Conservation (phyloP, 2,888 invertebrate genomes). For the Exephanes ischioxanthus region DNA sequence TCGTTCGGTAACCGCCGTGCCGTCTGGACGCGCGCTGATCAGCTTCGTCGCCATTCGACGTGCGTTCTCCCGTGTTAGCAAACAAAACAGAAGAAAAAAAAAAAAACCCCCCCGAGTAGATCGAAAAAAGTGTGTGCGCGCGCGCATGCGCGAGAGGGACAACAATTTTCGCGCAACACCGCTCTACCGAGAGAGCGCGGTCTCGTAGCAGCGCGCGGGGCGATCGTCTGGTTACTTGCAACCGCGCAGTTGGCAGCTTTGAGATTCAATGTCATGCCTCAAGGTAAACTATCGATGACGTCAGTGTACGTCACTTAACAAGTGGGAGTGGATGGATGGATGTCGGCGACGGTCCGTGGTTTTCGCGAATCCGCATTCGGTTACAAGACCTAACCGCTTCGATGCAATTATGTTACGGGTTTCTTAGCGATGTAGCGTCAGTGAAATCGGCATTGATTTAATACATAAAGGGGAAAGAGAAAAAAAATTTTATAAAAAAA, state of each 20-base stretch:
- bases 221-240: constrained; percentile 40
- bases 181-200: not conserved
- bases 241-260: constrained; percentile 74
- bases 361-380: constrained; percentile 79
- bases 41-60: not conserved
- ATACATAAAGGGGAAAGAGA: not conserved
- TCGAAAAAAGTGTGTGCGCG: not conserved
- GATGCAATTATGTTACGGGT: constrained; percentile 76
- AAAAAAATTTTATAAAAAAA: constrained; percentile 11
- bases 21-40: not conserved
- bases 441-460: constrained; percentile 21
- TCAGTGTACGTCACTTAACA: constrained; percentile 85
- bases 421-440: constrained; percentile 76
- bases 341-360: constrained; percentile 76
- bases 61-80: not conserved
- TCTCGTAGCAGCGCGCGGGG: constrained; percentile 12
- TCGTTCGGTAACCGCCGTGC: constrained; percentile 18
- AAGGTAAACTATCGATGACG: constrained; percentile 85
- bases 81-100: not conserved
- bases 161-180: not conserved
- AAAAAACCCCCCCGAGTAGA: not conserved
- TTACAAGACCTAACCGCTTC: constrained; percentile 74
- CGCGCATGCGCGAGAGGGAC: not conserved
- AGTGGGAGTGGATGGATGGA: constrained; percentile 84
- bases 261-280: constrained; percentile 84